Percentiles rank a stretch among this genome's conserved stretches.
These are phyloP conservation scores for Platygyra sinensis DNA, from an alignment of 64 coral and sea anemone genomes.

Conservation along the genomic window DNA sequence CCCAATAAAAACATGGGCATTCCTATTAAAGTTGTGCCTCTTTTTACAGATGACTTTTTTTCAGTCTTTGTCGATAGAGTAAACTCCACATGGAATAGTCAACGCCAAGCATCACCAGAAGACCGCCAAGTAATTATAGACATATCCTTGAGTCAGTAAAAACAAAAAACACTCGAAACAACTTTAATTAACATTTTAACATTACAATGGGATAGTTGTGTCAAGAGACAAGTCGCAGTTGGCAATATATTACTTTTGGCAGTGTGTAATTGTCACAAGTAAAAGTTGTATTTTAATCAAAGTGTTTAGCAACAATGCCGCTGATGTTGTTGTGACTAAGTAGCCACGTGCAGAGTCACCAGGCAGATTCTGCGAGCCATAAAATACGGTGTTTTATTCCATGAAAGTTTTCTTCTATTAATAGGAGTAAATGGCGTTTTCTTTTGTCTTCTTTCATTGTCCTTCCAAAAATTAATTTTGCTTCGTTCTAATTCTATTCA, in stretches of 20 bases:
- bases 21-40: no score
- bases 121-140: background rate
- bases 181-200: conserved; percentile 1
- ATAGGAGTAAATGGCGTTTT: no score
- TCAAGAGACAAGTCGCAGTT: background rate
- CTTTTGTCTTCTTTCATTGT: background rate
- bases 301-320: background rate
- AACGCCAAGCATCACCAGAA: no score
- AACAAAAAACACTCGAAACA: background rate
- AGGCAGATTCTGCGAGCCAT: background rate
- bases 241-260: background rate
- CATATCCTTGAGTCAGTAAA: background rate
- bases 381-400: background rate
- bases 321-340: background rate
- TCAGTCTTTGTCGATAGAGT: no score
- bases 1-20: no score
- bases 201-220: background rate
- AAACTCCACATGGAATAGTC: no score
- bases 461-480: no score
- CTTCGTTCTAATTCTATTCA: no score
- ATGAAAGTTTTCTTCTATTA: no score
- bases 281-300: background rate
- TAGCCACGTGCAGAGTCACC: background rate
- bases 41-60: no score
- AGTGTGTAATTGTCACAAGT: background rate